Conservation (phyloP, 2,113 vertebrate species). For the Mobula hypostoma region DNA sequence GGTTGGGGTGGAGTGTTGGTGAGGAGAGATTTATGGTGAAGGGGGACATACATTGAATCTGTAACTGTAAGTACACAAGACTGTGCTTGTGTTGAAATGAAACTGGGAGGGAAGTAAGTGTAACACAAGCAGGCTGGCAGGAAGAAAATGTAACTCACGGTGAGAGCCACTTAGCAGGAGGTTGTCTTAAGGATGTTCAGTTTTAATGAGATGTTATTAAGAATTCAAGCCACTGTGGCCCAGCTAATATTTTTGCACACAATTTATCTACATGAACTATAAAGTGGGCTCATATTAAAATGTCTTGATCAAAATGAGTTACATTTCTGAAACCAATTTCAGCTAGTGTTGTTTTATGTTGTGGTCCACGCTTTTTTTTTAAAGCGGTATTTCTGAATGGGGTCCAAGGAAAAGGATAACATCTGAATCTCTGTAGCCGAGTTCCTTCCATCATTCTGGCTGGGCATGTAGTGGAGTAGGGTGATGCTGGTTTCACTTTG, state of each 20-base stretch:
- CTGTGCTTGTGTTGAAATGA: neutral
- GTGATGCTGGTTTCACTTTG: neutral
- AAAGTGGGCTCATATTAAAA: constrained; percentile 24
- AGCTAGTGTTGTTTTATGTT: neutral
- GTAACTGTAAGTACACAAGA: neutral
- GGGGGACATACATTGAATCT: neutral
- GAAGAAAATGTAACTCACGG: neutral
- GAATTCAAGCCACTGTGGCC: neutral
- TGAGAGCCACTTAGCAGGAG: neutral
- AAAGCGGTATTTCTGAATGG: neutral
- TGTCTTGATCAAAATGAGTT: neutral
- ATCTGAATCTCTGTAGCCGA: neutral
- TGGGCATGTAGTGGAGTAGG: neutral
- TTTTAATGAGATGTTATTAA: neutral
- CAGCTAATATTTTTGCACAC: neutral
- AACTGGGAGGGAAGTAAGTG: neutral
- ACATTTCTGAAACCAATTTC: neutral
- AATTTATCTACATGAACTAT: neutral
- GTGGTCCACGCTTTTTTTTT: neutral
- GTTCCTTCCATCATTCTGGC: neutral
- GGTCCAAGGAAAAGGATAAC: neutral
- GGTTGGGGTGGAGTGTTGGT: too few species aligned
- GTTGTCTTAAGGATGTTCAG: neutral
- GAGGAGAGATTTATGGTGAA: too few species aligned
- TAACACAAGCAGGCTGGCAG: neutral